phyloP scores from a whole-genome alignment of 2,113 vertebrate species.

The Pterophyllum scalare region DNA sequence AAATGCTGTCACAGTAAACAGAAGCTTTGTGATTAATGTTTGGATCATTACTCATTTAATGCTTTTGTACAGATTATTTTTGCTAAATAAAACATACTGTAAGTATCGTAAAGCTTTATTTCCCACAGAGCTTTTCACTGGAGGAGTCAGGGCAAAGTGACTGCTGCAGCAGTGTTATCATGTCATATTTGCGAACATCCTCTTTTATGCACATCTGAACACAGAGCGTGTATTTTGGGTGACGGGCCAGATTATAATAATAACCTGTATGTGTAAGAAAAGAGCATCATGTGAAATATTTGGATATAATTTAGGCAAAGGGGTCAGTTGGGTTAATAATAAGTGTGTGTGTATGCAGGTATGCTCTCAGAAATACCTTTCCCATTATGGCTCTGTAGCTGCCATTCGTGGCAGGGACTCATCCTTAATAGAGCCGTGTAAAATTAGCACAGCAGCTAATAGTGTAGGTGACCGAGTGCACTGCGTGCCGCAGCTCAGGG shows the following conservation, averaged over 20 bases:
- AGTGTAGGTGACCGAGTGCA: neutral
- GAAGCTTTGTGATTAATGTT: neutral
- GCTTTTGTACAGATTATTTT: neutral
- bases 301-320: neutral
- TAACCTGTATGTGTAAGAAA: neutral
- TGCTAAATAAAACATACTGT: neutral
- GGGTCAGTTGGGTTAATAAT: constrained; percentile 43
- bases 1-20: neutral
- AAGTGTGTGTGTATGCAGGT: neutral
- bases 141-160: neutral
- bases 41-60: neutral
- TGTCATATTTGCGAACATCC: accelerated
- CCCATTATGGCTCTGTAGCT: constrained; percentile 20
- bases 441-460: constrained; percentile 41
- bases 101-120: neutral
- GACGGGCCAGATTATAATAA: neutral
- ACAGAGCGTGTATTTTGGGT: neutral
- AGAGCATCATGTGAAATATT: neutral
- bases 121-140: neutral
- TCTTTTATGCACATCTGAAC: neutral
- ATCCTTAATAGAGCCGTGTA: constrained; percentile 19
- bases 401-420: neutral
- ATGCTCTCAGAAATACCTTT: constrained; percentile 11
- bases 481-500: neutral
- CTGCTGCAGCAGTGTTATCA: neutral